Conservation (phyloP, 2,797 vertebrate species). For the Oryzias sinensis region DNA sequence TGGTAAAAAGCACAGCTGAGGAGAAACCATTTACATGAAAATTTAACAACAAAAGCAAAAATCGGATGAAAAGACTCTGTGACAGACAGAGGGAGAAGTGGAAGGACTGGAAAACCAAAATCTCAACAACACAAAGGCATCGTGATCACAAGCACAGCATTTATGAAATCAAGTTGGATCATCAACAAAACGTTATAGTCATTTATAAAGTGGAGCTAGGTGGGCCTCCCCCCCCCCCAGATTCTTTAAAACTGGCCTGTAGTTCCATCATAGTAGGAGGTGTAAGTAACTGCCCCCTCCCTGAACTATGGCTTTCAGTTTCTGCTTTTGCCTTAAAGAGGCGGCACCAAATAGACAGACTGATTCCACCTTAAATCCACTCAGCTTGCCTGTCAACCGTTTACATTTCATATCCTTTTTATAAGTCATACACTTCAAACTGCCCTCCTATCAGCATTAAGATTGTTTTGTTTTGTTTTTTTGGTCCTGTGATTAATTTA, state of each 20-base stretch:
- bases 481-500: constrained; percentile 52
- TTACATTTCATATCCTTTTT: constrained; percentile 23
- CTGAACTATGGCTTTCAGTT: constrained; percentile 64
- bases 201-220: constrained; percentile 41
- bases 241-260: constrained; percentile 34
- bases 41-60: constrained; percentile 59
- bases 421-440: constrained; percentile 21
- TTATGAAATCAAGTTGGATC: constrained; percentile 69
- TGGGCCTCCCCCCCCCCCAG: constrained; percentile 10
- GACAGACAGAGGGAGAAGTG: constrained; percentile 6
- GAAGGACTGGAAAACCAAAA: constrained; percentile 43
- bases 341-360: constrained; percentile 49
- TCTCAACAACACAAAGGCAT: constrained; percentile 54
- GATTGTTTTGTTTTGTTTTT: constrained; percentile 28
- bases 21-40: constrained; percentile 54
- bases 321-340: constrained; percentile 36
- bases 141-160: constrained; percentile 48
- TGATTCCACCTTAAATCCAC: constrained; percentile 32
- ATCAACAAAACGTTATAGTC: constrained; percentile 22
- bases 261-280: constrained; percentile 30
- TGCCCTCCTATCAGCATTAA: constrained; percentile 19
- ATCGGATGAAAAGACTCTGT: constrained; percentile 16
- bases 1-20: constrained; percentile 67
- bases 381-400: constrained; percentile 1
- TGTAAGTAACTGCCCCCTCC: constrained; percentile 6